Evolutionary conservation across 2,113 vertebrate species (phyloP).

Genomic region (Stercorarius parasiticus): DNA sequence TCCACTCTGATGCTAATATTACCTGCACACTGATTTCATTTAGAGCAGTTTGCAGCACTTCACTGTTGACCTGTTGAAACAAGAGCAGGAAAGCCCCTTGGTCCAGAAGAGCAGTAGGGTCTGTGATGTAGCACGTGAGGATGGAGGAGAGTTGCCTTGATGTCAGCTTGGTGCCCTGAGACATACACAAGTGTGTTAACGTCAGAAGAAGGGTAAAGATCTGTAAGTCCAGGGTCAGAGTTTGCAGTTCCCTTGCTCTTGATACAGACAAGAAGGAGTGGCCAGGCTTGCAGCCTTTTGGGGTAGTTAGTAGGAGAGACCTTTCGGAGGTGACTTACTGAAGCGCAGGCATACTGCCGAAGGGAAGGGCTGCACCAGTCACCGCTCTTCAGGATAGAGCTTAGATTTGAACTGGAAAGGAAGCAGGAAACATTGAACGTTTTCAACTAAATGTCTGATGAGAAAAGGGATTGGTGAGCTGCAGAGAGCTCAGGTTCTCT

Average conservation of each 20-base stretch:
- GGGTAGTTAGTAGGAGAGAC: background rate
- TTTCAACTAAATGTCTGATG: background rate
- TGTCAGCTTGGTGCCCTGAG: background rate
- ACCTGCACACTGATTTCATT: background rate
- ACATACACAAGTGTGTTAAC: background rate
- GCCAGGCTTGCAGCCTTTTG: background rate
- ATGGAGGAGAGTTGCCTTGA: background rate
- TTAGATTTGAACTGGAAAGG: background rate
- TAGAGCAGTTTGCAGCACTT: background rate
- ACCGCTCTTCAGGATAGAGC: background rate
- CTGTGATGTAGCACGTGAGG: background rate
- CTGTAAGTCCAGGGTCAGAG: background rate
- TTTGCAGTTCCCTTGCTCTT: background rate
- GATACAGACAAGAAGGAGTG: background rate
- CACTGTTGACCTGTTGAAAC: background rate
- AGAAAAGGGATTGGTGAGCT: background rate
- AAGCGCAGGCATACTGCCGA: conserved; percentile 20
- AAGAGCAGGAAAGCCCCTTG: conserved; percentile 24
- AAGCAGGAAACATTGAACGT: background rate
- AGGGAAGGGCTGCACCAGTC: background rate
- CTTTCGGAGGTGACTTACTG: background rate
- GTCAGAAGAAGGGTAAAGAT: background rate
- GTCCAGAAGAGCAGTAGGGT: background rate
- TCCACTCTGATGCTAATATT: background rate
- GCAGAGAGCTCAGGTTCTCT: background rate